Percentiles rank a stretch among this genome's conserved stretches.
phyloP scores from a whole-genome alignment of 2,797 vertebrate genomes.

The Vultur gryphus region DNA sequence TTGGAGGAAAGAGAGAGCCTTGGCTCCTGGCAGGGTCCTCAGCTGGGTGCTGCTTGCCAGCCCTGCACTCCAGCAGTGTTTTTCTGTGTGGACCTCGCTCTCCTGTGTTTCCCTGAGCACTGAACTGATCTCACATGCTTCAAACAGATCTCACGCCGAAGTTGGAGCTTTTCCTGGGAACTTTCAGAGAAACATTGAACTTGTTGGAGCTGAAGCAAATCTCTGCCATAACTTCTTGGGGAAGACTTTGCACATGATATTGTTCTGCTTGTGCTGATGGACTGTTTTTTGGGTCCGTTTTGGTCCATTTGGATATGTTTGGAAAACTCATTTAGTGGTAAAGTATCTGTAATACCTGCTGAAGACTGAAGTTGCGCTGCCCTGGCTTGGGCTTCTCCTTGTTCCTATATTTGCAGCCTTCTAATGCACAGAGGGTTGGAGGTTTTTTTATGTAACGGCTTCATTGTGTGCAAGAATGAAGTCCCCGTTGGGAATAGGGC shows the following conservation, averaged over 20 bases:
- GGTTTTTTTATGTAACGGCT: fast-evolving
- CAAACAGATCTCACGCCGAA: background rate
- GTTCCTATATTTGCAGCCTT: background rate
- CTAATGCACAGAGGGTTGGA: background rate
- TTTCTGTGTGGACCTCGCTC: background rate
- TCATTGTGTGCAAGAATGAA: background rate
- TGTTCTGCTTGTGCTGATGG: background rate
- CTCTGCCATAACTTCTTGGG: fast-evolving
- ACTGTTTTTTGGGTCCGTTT: fast-evolving
- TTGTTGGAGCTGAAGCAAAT: background rate
- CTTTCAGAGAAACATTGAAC: background rate
- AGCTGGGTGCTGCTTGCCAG: fast-evolving
- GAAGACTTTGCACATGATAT: fast-evolving
- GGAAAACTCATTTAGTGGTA: background rate
- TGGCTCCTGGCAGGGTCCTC: background rate
- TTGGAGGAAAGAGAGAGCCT: background rate
- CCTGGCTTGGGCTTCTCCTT: background rate
- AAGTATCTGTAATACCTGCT: background rate
- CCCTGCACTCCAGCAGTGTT: background rate
- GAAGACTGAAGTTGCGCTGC: background rate
- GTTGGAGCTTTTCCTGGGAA: background rate
- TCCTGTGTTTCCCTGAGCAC: background rate
- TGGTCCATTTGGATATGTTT: background rate
- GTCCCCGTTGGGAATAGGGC: background rate
- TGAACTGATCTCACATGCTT: background rate